Base-by-base conservation (phyloP, 2,888 invertebrate genomes). In the Eremobia ochroleuca region DNA sequence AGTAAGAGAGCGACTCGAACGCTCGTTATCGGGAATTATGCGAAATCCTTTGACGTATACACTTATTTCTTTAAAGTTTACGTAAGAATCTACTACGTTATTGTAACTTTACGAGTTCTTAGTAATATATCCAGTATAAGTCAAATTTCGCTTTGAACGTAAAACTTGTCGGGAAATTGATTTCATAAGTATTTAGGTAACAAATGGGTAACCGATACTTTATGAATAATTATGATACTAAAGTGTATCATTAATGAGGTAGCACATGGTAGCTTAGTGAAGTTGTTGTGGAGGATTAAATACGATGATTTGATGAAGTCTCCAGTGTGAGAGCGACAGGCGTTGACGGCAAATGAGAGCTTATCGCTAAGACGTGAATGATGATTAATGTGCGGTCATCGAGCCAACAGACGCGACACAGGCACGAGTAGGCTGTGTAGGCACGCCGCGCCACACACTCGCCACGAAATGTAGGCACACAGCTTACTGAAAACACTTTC, bases 21-120 rank as follows among this genome's bases (percentile, higher is more conserved):
- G 95, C 94, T 95, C 94, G 95, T 96, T 96, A 95, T 96, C 94
- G 95, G 89, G 92, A 95, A 96, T 96, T 96, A 96, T 96, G 94
- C 94, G 93, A 93, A 95, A 94, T 93, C 95, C 95, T 96, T 96
- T 96, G 96, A 95, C 95, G 94, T 93, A 90, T 92, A 90, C 91
- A 92, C 90, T 90, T 92, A 91, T 92, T 91, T 88, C 89, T 91
- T 91, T 91, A 92, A 92, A 92, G 92, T 92, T 92, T 83, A 87
- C 90, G 88, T 90, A 88, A 87, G 89, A 89, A 88, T 88, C 86
- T 79, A 88, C 88, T 85, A 88, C 75, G 81, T 85, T 89, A 88
- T 87, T 87, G 84, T 88, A 85, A 87, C 82, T 88, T 87, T 84
- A 89, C 78, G 81, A 86, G 81, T 78, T 82, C 84, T 65, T 74